Base-by-base conservation (phyloP, 2,888 invertebrate species). In the Drosophila crucigera region DNA sequence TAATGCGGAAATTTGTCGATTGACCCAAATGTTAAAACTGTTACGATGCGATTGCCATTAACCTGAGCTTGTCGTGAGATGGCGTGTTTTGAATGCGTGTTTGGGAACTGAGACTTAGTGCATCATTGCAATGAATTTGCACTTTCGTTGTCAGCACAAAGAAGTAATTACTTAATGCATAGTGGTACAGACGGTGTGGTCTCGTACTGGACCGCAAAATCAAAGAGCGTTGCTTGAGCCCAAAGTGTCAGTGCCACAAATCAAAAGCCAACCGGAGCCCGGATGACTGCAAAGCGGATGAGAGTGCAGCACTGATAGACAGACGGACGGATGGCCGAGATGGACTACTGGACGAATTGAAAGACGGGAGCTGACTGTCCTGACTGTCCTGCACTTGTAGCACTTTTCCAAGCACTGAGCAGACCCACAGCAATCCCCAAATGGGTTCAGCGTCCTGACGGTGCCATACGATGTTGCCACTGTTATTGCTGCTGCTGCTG, bases 141-240 rank as follows among this genome's bases (percentile, higher is more conserved):
- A 90, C 82, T 90, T 78, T 55, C 72, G 56, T 69, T 67, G 62
- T 49, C 68, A 62, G 62, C 84, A 83, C 87, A 89, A 86, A 80
- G 91, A 80, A 90, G 91, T 85, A 85, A 85, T 85, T 85, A 85
- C 89, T 89, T 85, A 85, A 85, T 86, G 91, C 84, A 86, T 73
- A 61, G 41, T 69, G 63, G 54, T 43, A 41, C 60, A 55, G 58
- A 35, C 47, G 64, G 49, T n/a, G 35, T 22, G 16, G 19, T 28
- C 30, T 6, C 9, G 25, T 43, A 58, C 55, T 47, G 37, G 56
- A 76, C 85, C 82, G 41, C 89, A 89, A 90, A 90, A 90, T 85
- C 85, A 91, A 84, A 91, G 87, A 67, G 61, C 63, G 66, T 71
- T 68, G 68, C 68, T 50, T 55, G 25, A 30, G 58, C 64, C 53